Evolutionary conservation across 2,888 invertebrate genomes (phyloP).

Genomic region (Microdon myrmicae): DNA sequence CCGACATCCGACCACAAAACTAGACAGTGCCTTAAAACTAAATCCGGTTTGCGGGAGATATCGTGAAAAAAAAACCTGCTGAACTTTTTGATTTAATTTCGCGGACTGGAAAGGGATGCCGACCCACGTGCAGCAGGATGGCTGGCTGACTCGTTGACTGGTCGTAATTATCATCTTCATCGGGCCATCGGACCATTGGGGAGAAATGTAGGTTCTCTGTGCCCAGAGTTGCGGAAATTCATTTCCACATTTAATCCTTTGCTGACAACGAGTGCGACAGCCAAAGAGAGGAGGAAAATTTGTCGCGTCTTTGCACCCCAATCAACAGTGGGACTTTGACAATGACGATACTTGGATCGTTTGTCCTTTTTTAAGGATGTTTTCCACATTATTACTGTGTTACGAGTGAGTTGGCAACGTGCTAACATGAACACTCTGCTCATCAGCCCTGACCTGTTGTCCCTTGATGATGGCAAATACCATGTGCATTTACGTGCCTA

Average conservation of each 20-base stretch:
- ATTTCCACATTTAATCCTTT: constrained; percentile 22
- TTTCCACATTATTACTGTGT: constrained; percentile 33
- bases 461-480: constrained; percentile 10
- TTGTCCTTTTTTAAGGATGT: not conserved
- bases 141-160: constrained; percentile 38
- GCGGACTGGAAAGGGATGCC: constrained; percentile 38
- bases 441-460: constrained; percentile 38
- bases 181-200: constrained; percentile 3
- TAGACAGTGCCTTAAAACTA: not conserved
- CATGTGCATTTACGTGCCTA: constrained; percentile 9
- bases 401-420: constrained; percentile 28
- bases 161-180: constrained; percentile 38
- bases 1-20: not conserved
- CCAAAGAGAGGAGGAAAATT: constrained; percentile 23
- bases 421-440: constrained; percentile 27
- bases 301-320: constrained; percentile 43
- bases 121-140: constrained; percentile 29
- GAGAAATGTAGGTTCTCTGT: constrained; percentile 11
- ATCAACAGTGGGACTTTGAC: constrained; percentile 33
- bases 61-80: constrained; percentile 36
- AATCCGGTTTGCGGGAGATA: constrained; percentile 4
- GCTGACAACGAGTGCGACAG: constrained; percentile 26
- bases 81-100: constrained; percentile 45
- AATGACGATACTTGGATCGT: constrained; percentile 4
- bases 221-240: constrained; percentile 32